These are phyloP conservation scores for Molossus molossus DNA, from an alignment of 2,797 vertebrate genomes.

Conservation along the genomic window DNA sequence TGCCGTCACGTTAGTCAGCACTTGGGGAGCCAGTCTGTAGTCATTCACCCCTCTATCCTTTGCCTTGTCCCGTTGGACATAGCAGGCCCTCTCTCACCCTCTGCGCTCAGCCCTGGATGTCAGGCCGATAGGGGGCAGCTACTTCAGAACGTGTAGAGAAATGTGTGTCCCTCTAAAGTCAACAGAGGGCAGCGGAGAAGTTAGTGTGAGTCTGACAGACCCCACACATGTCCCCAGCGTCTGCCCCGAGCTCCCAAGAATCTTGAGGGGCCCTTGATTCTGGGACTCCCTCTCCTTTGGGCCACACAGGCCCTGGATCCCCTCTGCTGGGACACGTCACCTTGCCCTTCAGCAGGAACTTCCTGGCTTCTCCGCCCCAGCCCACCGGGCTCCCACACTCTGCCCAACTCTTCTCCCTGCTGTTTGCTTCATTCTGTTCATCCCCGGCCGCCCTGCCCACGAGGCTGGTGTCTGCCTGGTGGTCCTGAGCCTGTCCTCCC, in stretches of 20 bases:
- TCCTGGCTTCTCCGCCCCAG: not conserved
- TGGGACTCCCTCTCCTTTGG: not conserved
- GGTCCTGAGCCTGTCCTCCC: rapidly evolving
- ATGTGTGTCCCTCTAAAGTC: not conserved
- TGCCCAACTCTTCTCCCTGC: not conserved
- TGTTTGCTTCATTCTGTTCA: not conserved
- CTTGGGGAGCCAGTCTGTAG: not conserved
- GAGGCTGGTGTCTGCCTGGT: not conserved
- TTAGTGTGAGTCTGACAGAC: not conserved
- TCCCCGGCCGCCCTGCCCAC: not conserved
- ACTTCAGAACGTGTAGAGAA: not conserved
- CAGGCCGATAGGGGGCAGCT: not conserved
- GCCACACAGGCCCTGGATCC: not conserved
- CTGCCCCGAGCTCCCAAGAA: not conserved
- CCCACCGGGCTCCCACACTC: not conserved
- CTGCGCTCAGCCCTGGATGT: not conserved
- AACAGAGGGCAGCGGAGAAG: not conserved
- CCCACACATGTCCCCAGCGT: not conserved
- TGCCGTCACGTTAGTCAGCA: not conserved
- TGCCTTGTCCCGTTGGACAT: not conserved
- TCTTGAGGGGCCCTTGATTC: not conserved
- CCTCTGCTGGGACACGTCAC: not conserved
- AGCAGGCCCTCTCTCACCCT: too few species aligned
- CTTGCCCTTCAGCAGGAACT: not conserved
- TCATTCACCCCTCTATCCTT: not conserved